A percentile compares a stretch with the other conserved stretches of the same genome.
Evolutionary conservation across 2,113 vertebrate genomes (phyloP).

Genomic region (Lampris incognitus): DNA sequence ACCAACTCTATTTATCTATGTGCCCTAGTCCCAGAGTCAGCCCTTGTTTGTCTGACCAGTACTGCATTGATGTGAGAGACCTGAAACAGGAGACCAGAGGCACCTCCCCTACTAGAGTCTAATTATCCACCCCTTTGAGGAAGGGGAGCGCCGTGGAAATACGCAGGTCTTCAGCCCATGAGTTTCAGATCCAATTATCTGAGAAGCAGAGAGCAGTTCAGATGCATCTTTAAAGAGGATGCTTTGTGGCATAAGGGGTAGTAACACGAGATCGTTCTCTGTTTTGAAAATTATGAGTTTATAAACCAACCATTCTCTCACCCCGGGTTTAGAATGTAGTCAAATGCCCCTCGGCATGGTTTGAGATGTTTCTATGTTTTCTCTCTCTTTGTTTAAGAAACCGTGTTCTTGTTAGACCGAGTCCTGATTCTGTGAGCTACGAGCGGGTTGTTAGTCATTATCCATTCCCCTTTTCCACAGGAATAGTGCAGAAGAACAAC

Average conservation of each 20-base stretch:
- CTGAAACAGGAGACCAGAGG: constrained; percentile 55
- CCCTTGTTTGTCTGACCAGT: constrained; percentile 46
- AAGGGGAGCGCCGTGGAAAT: constrained; percentile 54
- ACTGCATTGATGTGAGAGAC: constrained; percentile 40
- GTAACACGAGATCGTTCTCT: constrained; percentile 4
- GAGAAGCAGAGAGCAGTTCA: constrained; percentile 33
- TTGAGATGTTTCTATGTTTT: constrained; percentile 23
- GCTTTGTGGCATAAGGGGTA: constrained; percentile 19
- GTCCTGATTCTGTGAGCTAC: neutral
- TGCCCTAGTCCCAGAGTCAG: constrained; percentile 55
- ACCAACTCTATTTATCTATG: constrained; percentile 27
- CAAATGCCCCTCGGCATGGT: constrained; percentile 21
- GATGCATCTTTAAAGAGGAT: constrained; percentile 29
- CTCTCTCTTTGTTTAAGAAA: constrained; percentile 4
- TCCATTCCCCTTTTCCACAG: neutral
- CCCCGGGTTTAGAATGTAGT: constrained; percentile 39
- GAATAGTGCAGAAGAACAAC: too few species aligned
- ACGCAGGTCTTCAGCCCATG: constrained; percentile 24
- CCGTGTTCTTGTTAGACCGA: neutral
- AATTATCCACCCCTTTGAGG: constrained; percentile 58
- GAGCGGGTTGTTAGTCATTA: too few species aligned
- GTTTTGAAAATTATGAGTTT: constrained; percentile 17
- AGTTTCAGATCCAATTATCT: constrained; percentile 39
- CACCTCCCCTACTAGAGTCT: constrained; percentile 19
- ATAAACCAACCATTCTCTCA: constrained; percentile 27